These are phyloP conservation scores for Hipposideros larvatus DNA, from an alignment of 2,797 vertebrate genomes.

Conservation along the genomic window DNA sequence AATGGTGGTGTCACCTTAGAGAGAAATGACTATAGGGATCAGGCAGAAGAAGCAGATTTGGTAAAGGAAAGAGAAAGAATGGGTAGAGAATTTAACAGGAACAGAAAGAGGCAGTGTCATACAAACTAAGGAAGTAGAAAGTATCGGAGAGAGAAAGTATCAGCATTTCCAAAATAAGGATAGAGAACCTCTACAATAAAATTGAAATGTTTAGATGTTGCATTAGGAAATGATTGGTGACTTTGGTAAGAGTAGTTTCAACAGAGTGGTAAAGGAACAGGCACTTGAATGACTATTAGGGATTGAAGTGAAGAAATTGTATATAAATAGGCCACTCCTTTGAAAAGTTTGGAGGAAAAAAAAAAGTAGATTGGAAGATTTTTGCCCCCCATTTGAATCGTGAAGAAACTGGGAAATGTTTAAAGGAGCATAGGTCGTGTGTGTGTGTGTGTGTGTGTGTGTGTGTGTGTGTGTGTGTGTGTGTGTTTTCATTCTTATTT, in stretches of 20 bases:
- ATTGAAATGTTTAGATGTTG: background rate
- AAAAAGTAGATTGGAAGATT: background rate
- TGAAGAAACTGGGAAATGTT: background rate
- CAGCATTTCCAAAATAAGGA: background rate
- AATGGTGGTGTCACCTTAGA: background rate
- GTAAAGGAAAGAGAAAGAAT: background rate
- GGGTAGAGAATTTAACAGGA: background rate
- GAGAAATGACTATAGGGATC: background rate
- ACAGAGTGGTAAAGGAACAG: background rate
- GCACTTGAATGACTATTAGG: background rate
- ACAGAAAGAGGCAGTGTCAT: background rate
- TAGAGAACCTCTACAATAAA: background rate
- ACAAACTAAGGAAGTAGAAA: background rate
- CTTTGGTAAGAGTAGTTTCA: slow-evolving; percentile 11
- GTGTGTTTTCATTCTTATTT: background rate
- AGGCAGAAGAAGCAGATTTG: background rate
- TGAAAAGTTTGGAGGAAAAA: background rate
- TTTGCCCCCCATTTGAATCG: background rate
- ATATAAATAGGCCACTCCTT: background rate
- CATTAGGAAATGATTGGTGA: background rate
- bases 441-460: background rate
- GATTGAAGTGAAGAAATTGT: background rate
- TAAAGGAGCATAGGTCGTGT: background rate
- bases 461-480: background rate
- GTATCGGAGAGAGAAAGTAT: background rate